These are phyloP conservation scores for Sebastes minor DNA, from an alignment of 2,797 vertebrate genomes.

Conservation along the genomic window DNA sequence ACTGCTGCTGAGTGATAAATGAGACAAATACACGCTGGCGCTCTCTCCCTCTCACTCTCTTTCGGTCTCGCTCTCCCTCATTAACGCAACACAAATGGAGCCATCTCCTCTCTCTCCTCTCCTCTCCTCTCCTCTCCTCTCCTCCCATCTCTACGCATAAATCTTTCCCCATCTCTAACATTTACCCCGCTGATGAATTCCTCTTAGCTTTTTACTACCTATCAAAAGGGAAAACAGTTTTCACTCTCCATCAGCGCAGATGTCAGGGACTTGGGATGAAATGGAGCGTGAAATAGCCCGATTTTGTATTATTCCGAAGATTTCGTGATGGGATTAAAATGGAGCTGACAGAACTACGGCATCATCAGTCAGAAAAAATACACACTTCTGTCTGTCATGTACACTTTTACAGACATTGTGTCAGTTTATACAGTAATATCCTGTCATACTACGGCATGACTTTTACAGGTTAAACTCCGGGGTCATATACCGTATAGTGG, in stretches of 20 bases:
- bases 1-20: conserved; percentile 75
- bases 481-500: conserved; percentile 1
- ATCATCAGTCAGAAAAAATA: background rate
- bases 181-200: conserved; percentile 30
- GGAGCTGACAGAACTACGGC: background rate
- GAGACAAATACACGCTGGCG: conserved; percentile 66
- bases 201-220: conserved; percentile 1
- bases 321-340: conserved; percentile 2
- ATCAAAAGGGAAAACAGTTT: conserved; percentile 14
- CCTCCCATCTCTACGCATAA: conserved; percentile 27
- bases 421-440: conserved; percentile 35
- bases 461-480: conserved; percentile 38
- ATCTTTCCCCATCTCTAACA: conserved; percentile 18
- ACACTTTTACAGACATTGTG: conserved; percentile 15
- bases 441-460: conserved; percentile 9
- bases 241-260: conserved; percentile 2
- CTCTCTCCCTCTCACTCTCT: conserved; percentile 39
- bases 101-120: conserved; percentile 47
- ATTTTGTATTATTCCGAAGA: background rate
- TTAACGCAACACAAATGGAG: conserved; percentile 67
- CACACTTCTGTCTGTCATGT: background rate
- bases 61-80: conserved; percentile 51
- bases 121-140: background rate
- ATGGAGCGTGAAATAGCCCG: background rate
- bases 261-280: background rate